A percentile compares a stretch with the other conserved stretches of the same genome.
phyloP scores from a whole-genome alignment of 2,797 vertebrate species.

The Telmatherina bonti region DNA sequence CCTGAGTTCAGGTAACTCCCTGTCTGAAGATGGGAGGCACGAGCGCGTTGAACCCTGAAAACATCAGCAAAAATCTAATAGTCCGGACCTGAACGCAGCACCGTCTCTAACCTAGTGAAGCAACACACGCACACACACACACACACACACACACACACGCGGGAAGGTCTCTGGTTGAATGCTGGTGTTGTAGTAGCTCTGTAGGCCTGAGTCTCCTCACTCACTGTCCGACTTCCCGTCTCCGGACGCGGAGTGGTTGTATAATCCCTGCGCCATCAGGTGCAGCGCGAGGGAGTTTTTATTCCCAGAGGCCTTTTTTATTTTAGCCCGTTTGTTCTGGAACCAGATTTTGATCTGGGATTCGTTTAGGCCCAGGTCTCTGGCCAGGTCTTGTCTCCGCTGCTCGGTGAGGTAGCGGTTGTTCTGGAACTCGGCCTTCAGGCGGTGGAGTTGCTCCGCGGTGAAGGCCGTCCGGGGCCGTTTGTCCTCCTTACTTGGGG shows the following conservation, averaged over 20 bases:
- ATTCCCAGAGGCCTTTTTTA: slow-evolving; percentile 90
- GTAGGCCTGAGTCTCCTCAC: too few relatives aligned
- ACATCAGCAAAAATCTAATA: background rate
- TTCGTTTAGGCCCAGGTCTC: slow-evolving; percentile 91
- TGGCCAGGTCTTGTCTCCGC: slow-evolving; percentile 88
- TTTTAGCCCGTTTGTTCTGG: slow-evolving; percentile 94
- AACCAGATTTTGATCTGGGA: slow-evolving; percentile 97
- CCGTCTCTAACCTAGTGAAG: slow-evolving; percentile 2
- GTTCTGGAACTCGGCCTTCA: slow-evolving; percentile 90
- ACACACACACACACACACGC: background rate
- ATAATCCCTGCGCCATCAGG: slow-evolving; percentile 92
- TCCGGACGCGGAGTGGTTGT: slow-evolving; percentile 89
- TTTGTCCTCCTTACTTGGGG: slow-evolving; percentile 85
- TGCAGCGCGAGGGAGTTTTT: slow-evolving; percentile 89
- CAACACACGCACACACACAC: slow-evolving; percentile 7
- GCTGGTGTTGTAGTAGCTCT: too few relatives aligned
- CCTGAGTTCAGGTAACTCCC: too few relatives aligned
- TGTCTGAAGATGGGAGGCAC: too few relatives aligned
- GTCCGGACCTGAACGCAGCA: background rate
- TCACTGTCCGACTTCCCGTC: slow-evolving; percentile 92
- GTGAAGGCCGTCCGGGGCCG: slow-evolving; percentile 93
- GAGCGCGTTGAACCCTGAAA: too few relatives aligned
- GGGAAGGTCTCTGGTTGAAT: too few relatives aligned
- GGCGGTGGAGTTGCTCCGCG: slow-evolving; percentile 88
- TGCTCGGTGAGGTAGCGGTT: slow-evolving; percentile 93